These are phyloP conservation scores for Osmerus eperlanus DNA, from an alignment of 2,113 vertebrate genomes.

Conservation along the genomic window DNA sequence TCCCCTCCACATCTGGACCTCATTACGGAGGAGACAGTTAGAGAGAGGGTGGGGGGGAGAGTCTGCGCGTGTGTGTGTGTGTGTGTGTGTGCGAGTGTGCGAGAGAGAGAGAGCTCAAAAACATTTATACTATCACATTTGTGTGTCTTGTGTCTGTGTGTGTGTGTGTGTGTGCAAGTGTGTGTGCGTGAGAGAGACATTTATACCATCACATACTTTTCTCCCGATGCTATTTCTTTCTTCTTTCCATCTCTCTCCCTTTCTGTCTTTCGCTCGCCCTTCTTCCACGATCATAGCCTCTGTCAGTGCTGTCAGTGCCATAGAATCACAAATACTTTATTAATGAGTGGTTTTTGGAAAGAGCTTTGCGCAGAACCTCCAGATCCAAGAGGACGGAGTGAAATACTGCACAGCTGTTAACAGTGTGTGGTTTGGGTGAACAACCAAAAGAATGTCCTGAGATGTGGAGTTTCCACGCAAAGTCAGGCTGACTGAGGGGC, in stretches of 20 bases:
- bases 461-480: conserved; percentile 65
- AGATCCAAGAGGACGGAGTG: conserved; percentile 38
- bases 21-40: conserved; percentile 76
- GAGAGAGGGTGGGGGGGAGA: conserved; percentile 61
- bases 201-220: not conserved
- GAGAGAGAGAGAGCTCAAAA: conserved; percentile 2
- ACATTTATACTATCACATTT: not conserved
- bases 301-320: conserved; percentile 48
- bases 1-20: conserved; percentile 76
- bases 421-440: conserved; percentile 66
- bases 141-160: conserved; percentile 7
- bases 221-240: not conserved
- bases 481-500: conserved; percentile 58
- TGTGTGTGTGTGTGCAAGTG: conserved; percentile 1
- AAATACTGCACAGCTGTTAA: conserved; percentile 70
- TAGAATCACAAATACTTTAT: conserved; percentile 67
- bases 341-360: conserved; percentile 65
- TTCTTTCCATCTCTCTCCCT: conserved; percentile 8
- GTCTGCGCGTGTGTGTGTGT: conserved; percentile 47
- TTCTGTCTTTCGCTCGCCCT: conserved; percentile 1
- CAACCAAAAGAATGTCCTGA: conserved; percentile 62
- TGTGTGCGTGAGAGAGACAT: conserved; percentile 10
- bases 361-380: conserved; percentile 28
- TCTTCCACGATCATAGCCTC: conserved; percentile 37
- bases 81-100: conserved; percentile 31